Evolutionary conservation across 2,888 invertebrate genomes (phyloP), one percentile per base, ranked within the genome.

Genomic region (Abrostola tripartita): DNA sequence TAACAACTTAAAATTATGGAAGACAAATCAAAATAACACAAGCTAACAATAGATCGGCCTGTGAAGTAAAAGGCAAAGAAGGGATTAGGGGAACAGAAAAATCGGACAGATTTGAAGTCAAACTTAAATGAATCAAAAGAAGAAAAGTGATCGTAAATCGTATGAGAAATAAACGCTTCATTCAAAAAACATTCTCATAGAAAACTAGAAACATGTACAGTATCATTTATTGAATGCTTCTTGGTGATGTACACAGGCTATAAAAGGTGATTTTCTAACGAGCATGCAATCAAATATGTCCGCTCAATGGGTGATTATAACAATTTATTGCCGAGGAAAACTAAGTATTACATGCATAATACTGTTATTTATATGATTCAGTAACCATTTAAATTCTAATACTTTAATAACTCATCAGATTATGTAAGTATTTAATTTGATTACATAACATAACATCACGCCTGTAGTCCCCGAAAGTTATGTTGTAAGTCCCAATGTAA

Each of bases 271-370:
- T 65, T 58, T 60, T 60, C 52, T 55, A 55, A 62, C 54, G 65
- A 74, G 37, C 61, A 52, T 54, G 53, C 24, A 51, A 65, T 69
- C 44, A 56, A 69, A 74, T 49, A 37, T 74, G 49, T 52, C 50
- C 12, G 8, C 40, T 55, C 49, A 57, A 68, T 68, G 47, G 51
- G 40, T 51, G 56, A 60, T 60, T 72, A 53, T 37, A 59, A 67
- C 40, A 61, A 72, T 73, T 72, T 68, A 73, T 42, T 55, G 41
- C 50, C 42, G 41, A 57, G 58, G 54, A 62, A 65, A 68, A 61
- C 52, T 57, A 38, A 60, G 11, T 51, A 47, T 54, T 40, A 56
- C 11, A 37, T 47, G 56, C 42, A 47, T 51, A 65, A 49, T 38
- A 52, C 53, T 37, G 51, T 50, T 58, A 60, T 61, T 41, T 51